These are phyloP conservation scores for Aramus guarauna DNA, from an alignment of 2,113 vertebrate genomes.

Conservation along the genomic window DNA sequence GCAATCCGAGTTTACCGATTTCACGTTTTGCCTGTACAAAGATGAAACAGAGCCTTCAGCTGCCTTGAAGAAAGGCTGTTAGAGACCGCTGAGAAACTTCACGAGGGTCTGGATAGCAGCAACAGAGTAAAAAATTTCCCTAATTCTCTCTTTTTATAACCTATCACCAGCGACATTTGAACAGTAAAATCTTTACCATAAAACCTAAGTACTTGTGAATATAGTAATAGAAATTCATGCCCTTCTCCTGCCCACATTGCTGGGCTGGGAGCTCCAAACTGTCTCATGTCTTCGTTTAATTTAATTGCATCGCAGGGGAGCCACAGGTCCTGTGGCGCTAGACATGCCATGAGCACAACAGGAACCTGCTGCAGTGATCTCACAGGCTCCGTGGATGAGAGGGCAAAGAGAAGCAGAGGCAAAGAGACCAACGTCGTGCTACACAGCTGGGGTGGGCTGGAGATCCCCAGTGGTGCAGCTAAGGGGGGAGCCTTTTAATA, in stretches of 20 bases:
- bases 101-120: neutral
- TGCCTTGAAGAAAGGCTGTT: neutral
- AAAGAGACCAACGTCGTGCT: neutral
- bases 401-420: neutral
- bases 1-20: neutral
- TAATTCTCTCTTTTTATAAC: neutral
- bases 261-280: neutral
- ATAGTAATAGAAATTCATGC: neutral
- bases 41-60: neutral
- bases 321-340: neutral
- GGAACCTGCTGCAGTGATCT: neutral
- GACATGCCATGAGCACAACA: accelerated
- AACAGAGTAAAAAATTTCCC: neutral
- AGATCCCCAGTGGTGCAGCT: neutral
- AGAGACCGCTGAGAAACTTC: neutral
- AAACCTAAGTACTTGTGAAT: neutral
- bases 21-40: neutral
- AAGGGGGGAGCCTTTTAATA: neutral
- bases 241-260: neutral
- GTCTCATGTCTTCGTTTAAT: neutral
- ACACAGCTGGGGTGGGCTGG: neutral
- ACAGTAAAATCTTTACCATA: neutral
- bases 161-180: neutral
- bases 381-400: neutral
- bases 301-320: neutral